Evolutionary conservation across 2,797 vertebrate species (phyloP).

Genomic region (Tenualosa thibaudeaui): DNA sequence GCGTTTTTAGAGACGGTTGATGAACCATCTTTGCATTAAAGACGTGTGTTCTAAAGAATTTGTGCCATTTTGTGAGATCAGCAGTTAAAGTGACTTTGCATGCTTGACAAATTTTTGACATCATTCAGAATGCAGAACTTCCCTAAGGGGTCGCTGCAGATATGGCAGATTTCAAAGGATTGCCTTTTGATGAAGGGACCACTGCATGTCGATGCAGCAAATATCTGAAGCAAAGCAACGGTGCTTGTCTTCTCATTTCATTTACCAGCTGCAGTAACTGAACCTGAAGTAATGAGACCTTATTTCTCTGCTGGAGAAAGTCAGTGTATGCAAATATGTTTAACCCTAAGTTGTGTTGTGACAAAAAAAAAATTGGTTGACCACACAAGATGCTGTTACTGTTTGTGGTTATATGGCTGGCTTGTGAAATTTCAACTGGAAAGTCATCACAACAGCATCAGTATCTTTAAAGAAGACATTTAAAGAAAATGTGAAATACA

Average conservation of each 20-base stretch:
- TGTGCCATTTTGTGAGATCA: neutral
- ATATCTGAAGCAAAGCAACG: neutral
- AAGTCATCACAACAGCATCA: neutral
- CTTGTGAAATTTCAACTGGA: neutral
- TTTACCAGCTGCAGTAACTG: conserved; percentile 62
- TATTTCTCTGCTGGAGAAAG: conserved; percentile 29
- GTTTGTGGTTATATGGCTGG: neutral
- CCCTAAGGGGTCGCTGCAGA: neutral
- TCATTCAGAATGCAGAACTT: neutral
- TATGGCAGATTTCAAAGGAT: neutral
- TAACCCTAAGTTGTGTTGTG: neutral
- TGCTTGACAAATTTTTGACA: neutral
- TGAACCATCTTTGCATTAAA: too few species aligned
- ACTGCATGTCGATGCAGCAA: neutral
- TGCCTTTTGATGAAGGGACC: neutral
- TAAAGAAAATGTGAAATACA: neutral
- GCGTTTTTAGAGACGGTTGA: too few species aligned
- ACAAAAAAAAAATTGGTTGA: neutral
- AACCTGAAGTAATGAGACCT: conserved; percentile 60
- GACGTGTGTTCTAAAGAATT: too few species aligned
- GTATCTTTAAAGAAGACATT: neutral
- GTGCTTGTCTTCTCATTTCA: conserved; percentile 50
- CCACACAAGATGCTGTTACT: neutral
- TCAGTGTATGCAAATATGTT: conserved; percentile 18
- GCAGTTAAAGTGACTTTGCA: neutral